phyloP scores from a whole-genome alignment of 2,888 invertebrate genomes.

The Rhyacophila evoluta region DNA sequence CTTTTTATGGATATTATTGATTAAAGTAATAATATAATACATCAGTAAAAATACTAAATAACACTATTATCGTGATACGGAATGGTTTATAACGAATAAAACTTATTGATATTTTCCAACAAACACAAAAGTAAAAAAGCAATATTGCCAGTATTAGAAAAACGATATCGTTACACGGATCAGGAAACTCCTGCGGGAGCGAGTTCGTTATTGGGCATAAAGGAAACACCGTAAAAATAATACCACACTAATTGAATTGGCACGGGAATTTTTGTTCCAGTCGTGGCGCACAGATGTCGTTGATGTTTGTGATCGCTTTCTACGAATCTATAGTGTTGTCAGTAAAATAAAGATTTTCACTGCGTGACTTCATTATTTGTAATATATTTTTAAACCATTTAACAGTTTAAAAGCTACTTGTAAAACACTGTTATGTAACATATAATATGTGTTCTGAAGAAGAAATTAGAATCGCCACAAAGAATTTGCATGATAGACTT shows the following conservation, averaged over 20 bases:
- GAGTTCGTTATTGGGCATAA: conserved; percentile 22
- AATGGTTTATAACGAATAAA: neutral
- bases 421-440: too few species aligned
- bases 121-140: neutral
- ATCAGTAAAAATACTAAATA: too few species aligned
- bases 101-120: neutral
- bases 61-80: too few species aligned
- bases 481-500: too few species aligned
- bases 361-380: too few species aligned
- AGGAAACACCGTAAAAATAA: conserved; percentile 24
- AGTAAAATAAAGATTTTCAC: neutral
- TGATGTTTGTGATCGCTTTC: neutral
- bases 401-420: too few species aligned
- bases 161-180: conserved; percentile 22
- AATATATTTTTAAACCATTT: too few species aligned
- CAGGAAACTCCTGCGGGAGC: conserved; percentile 18
- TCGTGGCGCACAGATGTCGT: conserved; percentile 4
- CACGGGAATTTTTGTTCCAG: conserved; percentile 2
- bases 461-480: too few species aligned
- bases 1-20: too few species aligned
- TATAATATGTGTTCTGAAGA: too few species aligned
- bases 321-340: neutral
- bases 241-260: conserved; percentile 24
- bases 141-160: neutral
- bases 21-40: too few species aligned